A percentile compares a stretch with the other conserved stretches of the same genome.
Evolutionary conservation across 2,797 vertebrate genomes (phyloP).

Genomic region (Galagoides demidoff): DNA sequence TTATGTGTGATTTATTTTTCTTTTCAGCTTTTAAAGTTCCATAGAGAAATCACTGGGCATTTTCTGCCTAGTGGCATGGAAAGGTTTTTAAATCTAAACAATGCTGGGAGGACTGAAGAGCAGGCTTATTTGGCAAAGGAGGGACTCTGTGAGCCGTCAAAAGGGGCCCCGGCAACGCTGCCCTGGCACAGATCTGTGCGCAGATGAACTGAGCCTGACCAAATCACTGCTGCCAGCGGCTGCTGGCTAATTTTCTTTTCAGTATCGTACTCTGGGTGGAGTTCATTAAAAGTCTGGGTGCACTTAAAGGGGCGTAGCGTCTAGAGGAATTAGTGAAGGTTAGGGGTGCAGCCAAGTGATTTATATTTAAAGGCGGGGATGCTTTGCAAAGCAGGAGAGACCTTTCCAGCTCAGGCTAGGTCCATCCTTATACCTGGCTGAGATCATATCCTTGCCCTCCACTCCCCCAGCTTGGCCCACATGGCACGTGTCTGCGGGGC

Average conservation of each 20-base stretch:
- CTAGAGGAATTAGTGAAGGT: not conserved
- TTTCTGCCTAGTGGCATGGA: slow-evolving; percentile 45
- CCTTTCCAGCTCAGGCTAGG: not conserved
- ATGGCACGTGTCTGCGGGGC: accelerated
- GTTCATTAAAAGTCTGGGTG: slow-evolving; percentile 29
- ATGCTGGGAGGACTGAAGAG: slow-evolving; percentile 32
- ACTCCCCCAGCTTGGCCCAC: accelerated
- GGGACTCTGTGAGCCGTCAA: not conserved
- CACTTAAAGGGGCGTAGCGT: not conserved
- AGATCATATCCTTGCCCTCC: not conserved
- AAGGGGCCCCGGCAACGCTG: slow-evolving; percentile 31
- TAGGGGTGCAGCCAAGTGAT: not conserved
- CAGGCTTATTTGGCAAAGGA: slow-evolving; percentile 35
- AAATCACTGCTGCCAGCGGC: slow-evolving; percentile 39
- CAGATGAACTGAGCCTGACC: not conserved
- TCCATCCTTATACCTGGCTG: not conserved
- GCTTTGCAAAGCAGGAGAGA: not conserved
- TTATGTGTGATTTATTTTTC: slow-evolving; percentile 38
- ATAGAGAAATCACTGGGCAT: slow-evolving; percentile 51
- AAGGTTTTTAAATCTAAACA: slow-evolving; percentile 51
- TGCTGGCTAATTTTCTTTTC: slow-evolving; percentile 34
- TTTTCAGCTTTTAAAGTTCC: slow-evolving; percentile 16
- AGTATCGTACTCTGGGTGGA: not conserved
- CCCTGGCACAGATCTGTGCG: slow-evolving; percentile 11
- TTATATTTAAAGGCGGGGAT: not conserved